A percentile compares a stretch with the other conserved stretches of the same genome.
phyloP scores from a whole-genome alignment of 2,113 vertebrate genomes.

The Apus apus region DNA sequence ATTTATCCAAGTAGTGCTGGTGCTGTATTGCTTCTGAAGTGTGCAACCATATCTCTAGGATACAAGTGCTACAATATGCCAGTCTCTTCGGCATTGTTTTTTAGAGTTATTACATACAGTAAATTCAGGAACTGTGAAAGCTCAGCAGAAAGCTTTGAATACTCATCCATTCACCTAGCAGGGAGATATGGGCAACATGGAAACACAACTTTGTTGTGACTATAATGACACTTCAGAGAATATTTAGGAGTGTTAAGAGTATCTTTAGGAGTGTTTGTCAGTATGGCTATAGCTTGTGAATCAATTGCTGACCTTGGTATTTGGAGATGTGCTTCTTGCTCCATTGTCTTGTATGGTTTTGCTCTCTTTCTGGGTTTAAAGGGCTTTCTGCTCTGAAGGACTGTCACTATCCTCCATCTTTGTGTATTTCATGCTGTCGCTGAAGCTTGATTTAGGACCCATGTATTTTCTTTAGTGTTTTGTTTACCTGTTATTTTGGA shows the following conservation, averaged over 20 bases:
- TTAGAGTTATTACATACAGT: fast-evolving
- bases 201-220: fast-evolving
- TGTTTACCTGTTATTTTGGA: conserved; percentile 55
- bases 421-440: neutral
- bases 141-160: neutral
- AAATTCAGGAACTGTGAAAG: neutral
- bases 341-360: neutral
- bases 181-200: fast-evolving
- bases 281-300: neutral
- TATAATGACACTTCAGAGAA: neutral
- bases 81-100: fast-evolving
- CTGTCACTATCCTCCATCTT: neutral
- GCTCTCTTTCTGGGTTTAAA: neutral
- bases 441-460: neutral
- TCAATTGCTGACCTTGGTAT: neutral
- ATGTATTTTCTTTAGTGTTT: conserved; percentile 9
- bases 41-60: fast-evolving
- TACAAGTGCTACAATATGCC: fast-evolving
- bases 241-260: neutral
- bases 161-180: neutral
- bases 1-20: fast-evolving
- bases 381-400: neutral
- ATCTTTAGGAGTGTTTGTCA: neutral
- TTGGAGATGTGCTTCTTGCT: neutral
- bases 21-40: neutral